Evolutionary conservation across 2,113 vertebrate genomes (phyloP).

Genomic region (Beaufortia kweichowensis): DNA sequence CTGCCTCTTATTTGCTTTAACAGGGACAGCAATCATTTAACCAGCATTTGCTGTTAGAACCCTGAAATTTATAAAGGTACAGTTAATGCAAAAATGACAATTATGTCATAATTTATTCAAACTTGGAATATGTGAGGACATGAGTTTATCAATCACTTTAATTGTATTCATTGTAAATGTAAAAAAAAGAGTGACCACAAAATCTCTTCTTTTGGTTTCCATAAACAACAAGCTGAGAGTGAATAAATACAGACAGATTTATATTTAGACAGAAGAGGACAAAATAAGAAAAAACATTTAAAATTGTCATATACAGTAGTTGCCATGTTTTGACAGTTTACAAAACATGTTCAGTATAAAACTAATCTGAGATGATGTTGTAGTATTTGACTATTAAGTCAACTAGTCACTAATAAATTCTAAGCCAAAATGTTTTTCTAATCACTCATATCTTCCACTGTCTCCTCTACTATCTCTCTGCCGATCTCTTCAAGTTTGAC

Average conservation of each 20-base stretch:
- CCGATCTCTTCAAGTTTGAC: slow-evolving; percentile 75
- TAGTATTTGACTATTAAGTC: not conserved
- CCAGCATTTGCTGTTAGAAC: not conserved
- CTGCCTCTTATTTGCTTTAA: slow-evolving; percentile 29
- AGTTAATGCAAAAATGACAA: not conserved
- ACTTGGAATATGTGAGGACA: not conserved
- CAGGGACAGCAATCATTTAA: not conserved
- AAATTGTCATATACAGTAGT: not conserved
- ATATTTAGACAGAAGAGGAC: not conserved
- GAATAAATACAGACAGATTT: no score
- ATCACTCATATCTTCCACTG: slow-evolving; percentile 58
- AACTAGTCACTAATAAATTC: not conserved
- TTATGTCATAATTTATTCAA: no score
- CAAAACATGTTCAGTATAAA: slow-evolving; percentile 12
- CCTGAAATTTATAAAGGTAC: not conserved
- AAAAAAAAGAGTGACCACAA: no score
- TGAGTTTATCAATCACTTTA: no score
- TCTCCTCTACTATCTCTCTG: slow-evolving; percentile 59
- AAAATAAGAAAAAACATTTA: not conserved
- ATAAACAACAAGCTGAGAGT: no score
- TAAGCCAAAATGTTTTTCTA: slow-evolving; percentile 43
- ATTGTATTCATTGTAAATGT: no score
- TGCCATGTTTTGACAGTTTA: slow-evolving; percentile 27
- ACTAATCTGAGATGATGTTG: not conserved
- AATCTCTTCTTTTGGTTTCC: no score